phyloP scores from a whole-genome alignment of 23 tunicate genomes.

The Clavelina lepadiformis region DNA sequence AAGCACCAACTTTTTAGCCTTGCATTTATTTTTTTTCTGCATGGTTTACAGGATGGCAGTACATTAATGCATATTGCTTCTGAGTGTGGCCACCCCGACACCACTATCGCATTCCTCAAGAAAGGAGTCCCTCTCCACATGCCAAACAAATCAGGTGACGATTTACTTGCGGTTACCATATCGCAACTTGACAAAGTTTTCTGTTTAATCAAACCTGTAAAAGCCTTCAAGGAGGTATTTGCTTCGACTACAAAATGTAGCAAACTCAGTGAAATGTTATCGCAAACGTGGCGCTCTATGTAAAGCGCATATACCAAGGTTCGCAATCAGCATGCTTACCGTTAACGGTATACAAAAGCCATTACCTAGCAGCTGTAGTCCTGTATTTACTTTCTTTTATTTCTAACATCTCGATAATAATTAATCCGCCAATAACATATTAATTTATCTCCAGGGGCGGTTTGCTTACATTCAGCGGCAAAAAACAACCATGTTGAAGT shows the following conservation, averaged over 20 bases:
- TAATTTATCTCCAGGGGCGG: conserved; percentile 50
- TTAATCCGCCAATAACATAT: neutral
- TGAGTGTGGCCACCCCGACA: conserved; percentile 82
- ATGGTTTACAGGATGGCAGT: conserved; percentile 72
- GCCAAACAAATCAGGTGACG: conserved; percentile 94
- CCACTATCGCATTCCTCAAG: conserved; percentile 65
- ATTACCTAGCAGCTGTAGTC: neutral
- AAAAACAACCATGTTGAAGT: conserved; percentile 73
- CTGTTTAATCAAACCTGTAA: no score
- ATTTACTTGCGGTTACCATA: no score
- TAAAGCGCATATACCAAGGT: no score
- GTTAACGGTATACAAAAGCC: neutral
- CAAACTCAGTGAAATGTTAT: no score
- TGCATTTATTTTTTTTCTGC: neutral
- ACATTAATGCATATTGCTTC: conserved; percentile 94
- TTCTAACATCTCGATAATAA: neutral
- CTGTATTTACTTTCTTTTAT: neutral
- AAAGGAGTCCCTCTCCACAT: conserved; percentile 84
- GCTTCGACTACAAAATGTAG: no score
- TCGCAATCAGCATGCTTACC: no score
- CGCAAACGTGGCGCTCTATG: no score
- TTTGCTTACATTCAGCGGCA: conserved; percentile 86
- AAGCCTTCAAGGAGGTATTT: no score
- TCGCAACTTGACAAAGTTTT: no score
- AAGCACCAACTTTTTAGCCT: neutral